Evolutionary conservation across 2,888 invertebrate species (phyloP).

Genomic region (Cryptocheilus praepositus): DNA sequence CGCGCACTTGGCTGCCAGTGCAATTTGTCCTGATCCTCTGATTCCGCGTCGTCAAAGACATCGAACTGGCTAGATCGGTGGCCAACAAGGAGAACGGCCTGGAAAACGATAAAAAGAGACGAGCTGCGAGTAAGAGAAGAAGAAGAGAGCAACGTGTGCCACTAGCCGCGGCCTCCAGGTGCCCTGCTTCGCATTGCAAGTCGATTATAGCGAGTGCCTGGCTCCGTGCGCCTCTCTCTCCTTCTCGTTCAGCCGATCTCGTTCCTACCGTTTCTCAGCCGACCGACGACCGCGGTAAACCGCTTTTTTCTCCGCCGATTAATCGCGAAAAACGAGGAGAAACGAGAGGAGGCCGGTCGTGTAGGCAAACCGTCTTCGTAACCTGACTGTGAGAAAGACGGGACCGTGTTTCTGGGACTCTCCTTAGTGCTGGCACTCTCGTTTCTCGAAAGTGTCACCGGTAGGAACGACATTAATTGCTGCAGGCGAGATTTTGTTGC

Average conservation of each 20-base stretch:
- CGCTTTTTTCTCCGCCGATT: slow-evolving; percentile 58
- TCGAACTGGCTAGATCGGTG: not conserved
- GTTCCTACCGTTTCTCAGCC: slow-evolving; percentile 22
- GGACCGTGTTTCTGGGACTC: slow-evolving; percentile 9
- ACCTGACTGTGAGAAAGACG: slow-evolving; percentile 2
- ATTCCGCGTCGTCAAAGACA: not conserved
- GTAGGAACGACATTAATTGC: too few relatives aligned
- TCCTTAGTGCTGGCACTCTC: not conserved
- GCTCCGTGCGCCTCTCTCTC: slow-evolving; percentile 36
- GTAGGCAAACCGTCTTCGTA: not conserved
- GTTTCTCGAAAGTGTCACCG: not conserved
- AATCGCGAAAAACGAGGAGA: slow-evolving; percentile 51
- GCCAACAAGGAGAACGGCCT: slow-evolving; percentile 11
- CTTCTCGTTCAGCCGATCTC: not conserved
- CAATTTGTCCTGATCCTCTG: not conserved
- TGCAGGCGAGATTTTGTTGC: too few relatives aligned
- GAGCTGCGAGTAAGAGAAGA: slow-evolving; percentile 13
- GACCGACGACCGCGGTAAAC: slow-evolving; percentile 45
- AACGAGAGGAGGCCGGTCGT: slow-evolving; percentile 23
- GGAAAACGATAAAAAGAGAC: slow-evolving; percentile 4
- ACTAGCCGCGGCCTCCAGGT: slow-evolving; percentile 65
- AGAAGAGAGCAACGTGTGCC: slow-evolving; percentile 57
- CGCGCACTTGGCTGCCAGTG: too few relatives aligned
- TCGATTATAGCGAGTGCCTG: slow-evolving; percentile 37
- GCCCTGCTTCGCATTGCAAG: slow-evolving; percentile 66